phyloP scores from a whole-genome alignment of 2,888 invertebrate species.

The Masnerella sp. region DNA sequence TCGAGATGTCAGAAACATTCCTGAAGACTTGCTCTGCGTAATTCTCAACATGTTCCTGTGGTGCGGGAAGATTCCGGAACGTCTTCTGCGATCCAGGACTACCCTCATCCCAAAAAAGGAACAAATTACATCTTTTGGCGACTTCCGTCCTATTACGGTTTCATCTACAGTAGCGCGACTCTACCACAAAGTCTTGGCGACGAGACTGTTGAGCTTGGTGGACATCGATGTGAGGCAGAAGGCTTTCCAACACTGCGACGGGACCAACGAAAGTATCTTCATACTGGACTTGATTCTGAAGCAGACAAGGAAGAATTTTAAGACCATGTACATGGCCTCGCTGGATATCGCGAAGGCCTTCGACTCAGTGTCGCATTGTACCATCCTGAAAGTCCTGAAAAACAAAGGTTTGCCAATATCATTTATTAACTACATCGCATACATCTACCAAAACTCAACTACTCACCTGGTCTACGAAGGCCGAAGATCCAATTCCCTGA shows the following conservation, averaged over 20 bases:
- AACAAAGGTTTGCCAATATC: not conserved
- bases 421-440: not conserved
- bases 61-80: not conserved
- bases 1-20: slow-evolving; percentile 36
- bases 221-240: slow-evolving; percentile 41
- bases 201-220: not conserved
- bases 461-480: not conserved
- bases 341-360: slow-evolving; percentile 30
- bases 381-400: not conserved
- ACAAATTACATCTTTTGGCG: slow-evolving; percentile 11
- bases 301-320: not conserved
- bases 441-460: not conserved
- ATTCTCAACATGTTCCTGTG: slow-evolving; percentile 1
- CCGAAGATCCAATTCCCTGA: not conserved
- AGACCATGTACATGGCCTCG: slow-evolving; percentile 30
- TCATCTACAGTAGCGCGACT: slow-evolving; percentile 42
- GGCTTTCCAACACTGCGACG: slow-evolving; percentile 62
- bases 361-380: not conserved
- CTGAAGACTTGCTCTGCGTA: not conserved
- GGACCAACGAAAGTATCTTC: slow-evolving; percentile 69
- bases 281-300: slow-evolving; percentile 64
- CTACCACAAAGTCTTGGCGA: slow-evolving; percentile 42
- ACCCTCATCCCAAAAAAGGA: slow-evolving; percentile 9
- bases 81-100: slow-evolving; percentile 25
- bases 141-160: slow-evolving; percentile 54